Evolutionary conservation across 2,888 invertebrate species (phyloP), one percentile per base, ranked within the genome.

Genomic region (Eugnorisma glareosa): DNA sequence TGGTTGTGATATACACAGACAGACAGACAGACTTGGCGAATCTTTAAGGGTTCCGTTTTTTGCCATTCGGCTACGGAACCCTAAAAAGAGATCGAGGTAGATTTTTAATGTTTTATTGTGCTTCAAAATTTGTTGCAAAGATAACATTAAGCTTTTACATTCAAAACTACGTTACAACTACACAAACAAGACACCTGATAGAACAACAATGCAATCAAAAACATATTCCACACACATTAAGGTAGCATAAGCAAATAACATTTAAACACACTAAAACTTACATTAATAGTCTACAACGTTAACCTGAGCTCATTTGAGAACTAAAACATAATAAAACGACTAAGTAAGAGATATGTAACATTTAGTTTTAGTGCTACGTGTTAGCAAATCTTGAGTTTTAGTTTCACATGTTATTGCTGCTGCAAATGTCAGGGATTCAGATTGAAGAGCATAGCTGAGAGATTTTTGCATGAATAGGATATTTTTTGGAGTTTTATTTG

Each of bases 291-390:
- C 59, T 35, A 61, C 40, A 67, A 59, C 45, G 18, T 57, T n/a
- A 31, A 18, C 70, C 61, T 48, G 37, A 45, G 57, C 70, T 43
- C 64, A 66, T 69, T 80, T 31, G 51, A 31, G n/a, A 84, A 67
- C 68, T 61, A 51, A 66, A 61, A 84, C 80, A 67, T 35, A 74
- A 59, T 83, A 61, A 84, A 81, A 74, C 77, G 57, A 81, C 73
- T 81, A 75, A 67, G 78, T 84, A 78, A 73, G 82, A 73, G 69
- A 73, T n/a, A n/a, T 78, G 73, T 73, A 35, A 73, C 77, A 67
- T 85, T 81, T 31, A 54, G 78, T 85, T 75, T 81, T 63, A 85
- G 69, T 77, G 21, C 72, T 54, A 68, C 68, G 73, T 35, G 35
- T 66, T 51, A 51, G 54, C 31, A 67, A 72, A 71, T 69, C 48